phyloP scores from a whole-genome alignment of 2,113 vertebrate species.

The Gulo gulo region DNA sequence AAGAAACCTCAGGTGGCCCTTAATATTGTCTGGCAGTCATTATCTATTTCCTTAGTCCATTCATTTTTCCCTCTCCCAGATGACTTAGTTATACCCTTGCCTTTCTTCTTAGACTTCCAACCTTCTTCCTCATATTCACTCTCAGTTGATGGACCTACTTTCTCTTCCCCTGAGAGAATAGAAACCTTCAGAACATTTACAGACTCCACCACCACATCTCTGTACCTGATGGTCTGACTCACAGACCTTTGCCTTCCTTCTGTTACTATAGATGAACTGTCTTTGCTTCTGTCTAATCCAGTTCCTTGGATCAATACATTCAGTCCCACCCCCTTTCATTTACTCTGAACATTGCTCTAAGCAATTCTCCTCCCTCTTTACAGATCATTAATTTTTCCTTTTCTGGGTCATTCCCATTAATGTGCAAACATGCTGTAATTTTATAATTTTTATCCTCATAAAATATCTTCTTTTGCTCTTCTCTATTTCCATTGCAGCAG shows the following conservation, averaged over 20 bases:
- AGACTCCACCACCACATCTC: not conserved
- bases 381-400: not conserved
- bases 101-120: not conserved
- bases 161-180: not conserved
- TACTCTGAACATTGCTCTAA: not conserved
- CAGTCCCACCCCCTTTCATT: not conserved
- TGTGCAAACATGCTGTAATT: not conserved
- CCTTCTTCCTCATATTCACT: not conserved
- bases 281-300: not conserved
- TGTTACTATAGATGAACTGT: not conserved
- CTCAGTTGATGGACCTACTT: not conserved
- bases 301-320: not conserved
- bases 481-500: not conserved
- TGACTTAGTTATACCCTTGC: not conserved
- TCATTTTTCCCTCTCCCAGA: not conserved
- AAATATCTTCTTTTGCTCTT: not conserved
- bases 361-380: not conserved
- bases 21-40: not conserved
- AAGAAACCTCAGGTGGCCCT: not conserved
- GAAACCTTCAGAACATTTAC: not conserved
- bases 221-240: not conserved
- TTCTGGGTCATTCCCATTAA: not conserved
- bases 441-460: not conserved
- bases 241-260: not conserved
- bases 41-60: not conserved